Base-by-base conservation (phyloP, 2,888 invertebrate species). In the Diogma glabrata region DNA sequence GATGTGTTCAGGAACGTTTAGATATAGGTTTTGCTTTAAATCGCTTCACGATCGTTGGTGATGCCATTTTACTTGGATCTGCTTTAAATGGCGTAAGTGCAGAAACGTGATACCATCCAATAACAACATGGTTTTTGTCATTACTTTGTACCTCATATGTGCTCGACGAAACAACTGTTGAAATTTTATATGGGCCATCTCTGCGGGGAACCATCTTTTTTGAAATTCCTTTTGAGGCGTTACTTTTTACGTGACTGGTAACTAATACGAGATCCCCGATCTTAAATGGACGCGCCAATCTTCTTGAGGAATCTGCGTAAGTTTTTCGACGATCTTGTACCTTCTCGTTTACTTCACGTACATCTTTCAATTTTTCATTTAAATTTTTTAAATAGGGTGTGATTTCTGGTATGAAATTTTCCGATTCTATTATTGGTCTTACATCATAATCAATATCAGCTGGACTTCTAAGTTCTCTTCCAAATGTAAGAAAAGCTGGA, bases 401-500 rank as follows among this genome's bases (percentile, higher is more conserved):
- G 4, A 57, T 57, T 49, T 53, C 40, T 5, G 56, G 52, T 1
- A 59, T 28, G 26, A 58, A 55, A 43, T 53, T 57, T 52, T 66
- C 64, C 3, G 52, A 49, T 8, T 57, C 30, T 1, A 62, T 47
- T n/a, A 65, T 57, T 1, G 53, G 14, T 47, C 57, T 52, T 5
- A 63, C 38, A 50, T 65, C 63, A 38, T 57, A 55, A 7, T 54
- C 30, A 7, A 60, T 58, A 26, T 67, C 67, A 52, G 60, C 60
- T 1, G 59, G 49, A 1, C 62, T 61, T 14, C 67, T 52, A 1
- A 67, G 43, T 53, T 69, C 64, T 48, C 66, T 51, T 0, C 61
- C 67, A 47, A 63, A 64, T 17, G 62, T 67, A 2, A n/a, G n/a
- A n/a, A 57, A 66, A 0, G 67, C 65, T 4, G 66, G 58, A 2